Base-by-base conservation (phyloP, 2,797 vertebrate genomes). In the Hyperoplus immaculatus region DNA sequence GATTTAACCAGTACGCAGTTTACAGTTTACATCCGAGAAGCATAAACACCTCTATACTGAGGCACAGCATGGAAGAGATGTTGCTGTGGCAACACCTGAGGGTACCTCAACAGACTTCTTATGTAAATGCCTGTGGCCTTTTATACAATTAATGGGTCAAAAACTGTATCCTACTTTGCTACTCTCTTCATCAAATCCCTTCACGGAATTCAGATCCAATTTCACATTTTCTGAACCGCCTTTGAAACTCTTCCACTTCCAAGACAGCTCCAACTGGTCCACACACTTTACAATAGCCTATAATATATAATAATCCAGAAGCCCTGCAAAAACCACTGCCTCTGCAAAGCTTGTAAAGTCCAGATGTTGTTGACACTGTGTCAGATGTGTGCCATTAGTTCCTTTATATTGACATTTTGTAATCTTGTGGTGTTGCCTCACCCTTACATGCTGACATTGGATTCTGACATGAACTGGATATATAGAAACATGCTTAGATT, bases 81-180 rank as follows among this genome's bases (percentile, higher is more conserved):
- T 77, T 84, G 67, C 85, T 8, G 0, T 79, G 69, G 80, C 16
- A 82, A 88, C 83, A 82, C 75, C 67, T 21, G 43, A 81, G 58
- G 81, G 41, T 12, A 51, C 47, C 38, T 85, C 49, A 72, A 75
- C 68, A 71, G 53, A 66, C 41, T 82, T 68, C 14, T 42, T 69
- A 46, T 61, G n/a, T 64, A 51, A 75, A 57, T 63, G 64, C 54
- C 54, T 67, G 8, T 8, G 45, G 39, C 61, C 50, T 79, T 29
- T 70, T 79, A 59, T 65, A 50, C 66, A 84, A 77, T 72, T 9
- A 71, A 84, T 82, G 75, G 87, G 50, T 50, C 78, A 77, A 72
- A 67, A 73, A 43, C n/a, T 62, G 14, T 41, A 11, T 59, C 12
- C 8, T 9, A 7, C 6, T 45, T 7, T 18, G 41, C 14, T 21